Base-by-base conservation (phyloP, 2,113 vertebrate genomes). In the Fregata magnificens region DNA sequence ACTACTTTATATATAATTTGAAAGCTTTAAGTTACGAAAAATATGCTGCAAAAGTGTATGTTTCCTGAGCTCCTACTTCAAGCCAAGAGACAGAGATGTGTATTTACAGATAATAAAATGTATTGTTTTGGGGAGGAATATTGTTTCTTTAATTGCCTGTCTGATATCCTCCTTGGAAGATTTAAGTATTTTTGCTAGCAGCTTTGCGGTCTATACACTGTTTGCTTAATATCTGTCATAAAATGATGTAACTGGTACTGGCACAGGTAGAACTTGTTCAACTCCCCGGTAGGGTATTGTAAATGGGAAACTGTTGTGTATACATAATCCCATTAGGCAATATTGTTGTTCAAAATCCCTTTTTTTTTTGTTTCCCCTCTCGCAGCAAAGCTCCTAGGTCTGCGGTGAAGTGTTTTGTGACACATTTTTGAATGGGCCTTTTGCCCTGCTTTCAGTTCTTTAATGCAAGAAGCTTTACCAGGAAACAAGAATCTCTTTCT, bases 401-500 rank as follows among this genome's bases (percentile, higher is more conserved):
- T 94, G 65, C 5, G 4, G 59, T 55, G 69, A 74, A 93, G 71
- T 94, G 61, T 87, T 98, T 86, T 77, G 87, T 96, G 94, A 67
- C 58, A 88, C 31, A 15, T 93, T 97, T 96, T 93, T 96, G 96
- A 97, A 95, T 94, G 86, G 84, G 91, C 82, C 62, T 93, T 97
- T 97, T 95, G 66, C 88, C 88, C 73, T 81, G 91, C 86, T 80
- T 96, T 82, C 55, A 79, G 74, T 88, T 96, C 93, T 92, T 96
- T 88, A 78, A 79, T 85, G 44, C 88, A 78, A 86, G 84, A 83
- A 72, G 84, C 94, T 96, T 98, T 93, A 90, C 78, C 38, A 76
- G 89, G 59, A 76, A 97, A 98, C 97, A 98, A 97, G 94, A 95
- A 95, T 93, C 72, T 91, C 95, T 97, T 98, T 98, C 88, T 98